Evolutionary conservation across 2,797 vertebrate genomes (phyloP).

Genomic region (Chromis chromis): DNA sequence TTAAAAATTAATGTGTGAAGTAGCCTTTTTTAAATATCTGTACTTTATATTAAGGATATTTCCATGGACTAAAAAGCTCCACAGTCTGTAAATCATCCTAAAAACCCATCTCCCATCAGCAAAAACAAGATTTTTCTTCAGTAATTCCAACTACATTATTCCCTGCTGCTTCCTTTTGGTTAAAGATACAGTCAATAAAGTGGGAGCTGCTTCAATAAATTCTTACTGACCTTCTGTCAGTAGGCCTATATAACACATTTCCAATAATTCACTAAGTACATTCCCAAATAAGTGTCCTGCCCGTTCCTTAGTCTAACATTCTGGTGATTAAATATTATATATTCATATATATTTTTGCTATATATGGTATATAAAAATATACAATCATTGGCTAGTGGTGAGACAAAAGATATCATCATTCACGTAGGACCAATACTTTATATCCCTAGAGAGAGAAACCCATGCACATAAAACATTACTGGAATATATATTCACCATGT

Average conservation of each 20-base stretch:
- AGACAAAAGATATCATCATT: conserved; percentile 76
- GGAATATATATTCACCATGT: conserved; percentile 61
- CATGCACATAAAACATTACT: conserved; percentile 70
- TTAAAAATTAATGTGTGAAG: neutral
- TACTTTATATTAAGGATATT: neutral
- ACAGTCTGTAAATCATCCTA: conserved; percentile 1
- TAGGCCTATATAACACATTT: conserved; percentile 39
- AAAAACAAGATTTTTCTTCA: conserved; percentile 14
- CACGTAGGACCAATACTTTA: conserved; percentile 74
- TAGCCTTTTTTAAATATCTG: neutral
- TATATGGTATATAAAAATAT: conserved; percentile 84
- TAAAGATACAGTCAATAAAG: conserved; percentile 53
- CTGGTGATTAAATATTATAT: conserved; percentile 79
- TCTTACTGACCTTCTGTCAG: conserved; percentile 54
- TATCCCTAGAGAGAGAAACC: conserved; percentile 63
- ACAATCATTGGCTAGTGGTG: conserved; percentile 84
- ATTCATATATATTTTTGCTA: conserved; percentile 71
- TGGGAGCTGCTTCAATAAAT: conserved; percentile 39
- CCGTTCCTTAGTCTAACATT: conserved; percentile 75
- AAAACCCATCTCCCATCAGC: conserved; percentile 3
- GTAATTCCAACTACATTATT: conserved; percentile 26
- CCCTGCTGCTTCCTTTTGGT: conserved; percentile 51
- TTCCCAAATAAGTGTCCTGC: conserved; percentile 66
- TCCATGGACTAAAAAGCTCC: neutral
- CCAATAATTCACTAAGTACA: conserved; percentile 65